phyloP scores from a whole-genome alignment of 2,797 vertebrate genomes.

The Sebastes iracundus region DNA sequence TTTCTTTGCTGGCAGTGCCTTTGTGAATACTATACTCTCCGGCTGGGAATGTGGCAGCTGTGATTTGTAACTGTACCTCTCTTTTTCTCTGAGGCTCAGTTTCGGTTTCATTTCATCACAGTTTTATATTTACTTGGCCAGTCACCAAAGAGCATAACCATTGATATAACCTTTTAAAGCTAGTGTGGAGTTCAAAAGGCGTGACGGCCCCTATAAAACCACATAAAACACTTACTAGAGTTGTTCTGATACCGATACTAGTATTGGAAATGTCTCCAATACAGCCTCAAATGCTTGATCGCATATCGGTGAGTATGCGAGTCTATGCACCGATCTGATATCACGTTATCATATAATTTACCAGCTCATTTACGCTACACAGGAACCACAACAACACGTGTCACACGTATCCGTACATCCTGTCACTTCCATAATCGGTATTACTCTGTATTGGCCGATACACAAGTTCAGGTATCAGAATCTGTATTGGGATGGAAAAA shows the following conservation, averaged over 20 bases:
- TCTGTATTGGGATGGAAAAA: not conserved
- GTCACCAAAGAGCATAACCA: constrained; percentile 16
- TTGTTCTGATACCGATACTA: not conserved
- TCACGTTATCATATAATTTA: not conserved
- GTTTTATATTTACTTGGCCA: constrained; percentile 33
- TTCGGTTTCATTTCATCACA: constrained; percentile 24
- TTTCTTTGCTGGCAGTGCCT: not conserved
- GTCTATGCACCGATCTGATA: not conserved
- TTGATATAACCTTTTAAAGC: constrained; percentile 5
- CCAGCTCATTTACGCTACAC: not conserved
- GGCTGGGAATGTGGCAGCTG: constrained; percentile 20
- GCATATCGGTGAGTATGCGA: not conserved
- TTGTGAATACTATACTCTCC: not conserved
- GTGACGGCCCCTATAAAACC: not conserved
- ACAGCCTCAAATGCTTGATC: not conserved
- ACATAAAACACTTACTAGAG: not conserved
- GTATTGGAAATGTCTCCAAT: not conserved
- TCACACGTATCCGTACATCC: too few species aligned
- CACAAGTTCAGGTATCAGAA: not conserved
- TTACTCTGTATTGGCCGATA: not conserved
- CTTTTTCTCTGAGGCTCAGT: constrained; percentile 10
- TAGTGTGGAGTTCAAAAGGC: not conserved
- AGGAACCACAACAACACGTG: too few species aligned
- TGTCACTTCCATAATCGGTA: not conserved
- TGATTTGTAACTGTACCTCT: constrained; percentile 18